Base-by-base conservation (phyloP, 2,888 invertebrate species). In the Cinara cedri region DNA sequence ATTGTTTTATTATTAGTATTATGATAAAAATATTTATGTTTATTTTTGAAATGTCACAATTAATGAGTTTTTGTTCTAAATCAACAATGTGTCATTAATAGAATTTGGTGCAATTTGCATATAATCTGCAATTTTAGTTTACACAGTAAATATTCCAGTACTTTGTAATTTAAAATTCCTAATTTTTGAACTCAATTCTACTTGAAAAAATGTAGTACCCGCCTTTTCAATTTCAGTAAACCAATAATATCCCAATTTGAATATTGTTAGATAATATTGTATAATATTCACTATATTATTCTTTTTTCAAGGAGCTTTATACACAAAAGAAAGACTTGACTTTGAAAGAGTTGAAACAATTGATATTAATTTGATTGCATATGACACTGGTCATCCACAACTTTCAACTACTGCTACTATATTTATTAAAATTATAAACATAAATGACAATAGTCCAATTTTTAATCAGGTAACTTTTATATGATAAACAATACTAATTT, bases 311-410 rank as follows among this genome's bases (percentile, higher is more conserved):
- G 93, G 94, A 9, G 89, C 91, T 42, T 92, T 96, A 2, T 91
- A 91, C 83, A 91, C 92, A 0, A 91, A 89, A 49, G 89, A 91
- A 82, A 88, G 91, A 16, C 90, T 97, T 72, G 96, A 97, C 86
- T 97, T 91, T 85, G 97, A 97, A 85, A 88, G 89, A 83, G 87
- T 91, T 0, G 92, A 92, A 83, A 88, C 88, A 62, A 87, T 95
- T 3, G 91, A 92, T 85, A 94, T 97, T 85, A 91, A 91, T 0
- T 91, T 95, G 0, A 88, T 91, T 1, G 96, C 94, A 0, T 92
- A 90, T 83, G 97, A 97, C 86, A 92, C 92, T 0, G 97, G 97
- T 1, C 90, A 93, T 0, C 97, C 97, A 0, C 92, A 92, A 83
- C 87, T 94, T 66, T 92, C 93, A 4, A 89, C 94, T 0, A 89